phyloP scores from a whole-genome alignment of 2,888 invertebrate species.

The Platycnemis pennipes region DNA sequence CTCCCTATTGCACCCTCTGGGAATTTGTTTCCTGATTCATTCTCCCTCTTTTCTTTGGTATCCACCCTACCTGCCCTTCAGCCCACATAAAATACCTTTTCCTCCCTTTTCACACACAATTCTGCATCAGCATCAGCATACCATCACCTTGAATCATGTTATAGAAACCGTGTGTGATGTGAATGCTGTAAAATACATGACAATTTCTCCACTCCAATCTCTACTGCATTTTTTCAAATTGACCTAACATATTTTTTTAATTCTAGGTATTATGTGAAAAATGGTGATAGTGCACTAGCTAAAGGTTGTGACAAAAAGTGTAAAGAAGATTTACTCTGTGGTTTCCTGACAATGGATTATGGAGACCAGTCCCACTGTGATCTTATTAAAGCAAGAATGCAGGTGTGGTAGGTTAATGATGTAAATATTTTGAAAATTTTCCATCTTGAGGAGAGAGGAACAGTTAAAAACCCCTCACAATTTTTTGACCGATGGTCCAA shows the following conservation, averaged over 20 bases:
- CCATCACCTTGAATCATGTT: too few relatives aligned
- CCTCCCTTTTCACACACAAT: too few relatives aligned
- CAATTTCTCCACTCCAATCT: too few relatives aligned
- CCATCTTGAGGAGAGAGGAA: not conserved
- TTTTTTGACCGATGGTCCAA: not conserved
- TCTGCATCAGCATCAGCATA: too few relatives aligned
- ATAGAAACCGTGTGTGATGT: too few relatives aligned
- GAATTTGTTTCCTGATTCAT: too few relatives aligned
- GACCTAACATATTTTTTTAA: not conserved
- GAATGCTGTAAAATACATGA: too few relatives aligned
- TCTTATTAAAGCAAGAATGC: conserved; percentile 66
- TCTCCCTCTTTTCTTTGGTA: too few relatives aligned
- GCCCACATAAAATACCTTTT: too few relatives aligned
- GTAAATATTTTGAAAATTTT: not conserved
- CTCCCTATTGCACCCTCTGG: too few relatives aligned
- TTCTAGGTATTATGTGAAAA: conserved; percentile 74
- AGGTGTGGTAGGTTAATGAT: conserved; percentile 34
- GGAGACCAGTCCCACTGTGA: conserved; percentile 72
- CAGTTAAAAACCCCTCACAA: not conserved
- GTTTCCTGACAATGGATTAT: conserved; percentile 72
- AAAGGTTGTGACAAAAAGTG: conserved; percentile 76
- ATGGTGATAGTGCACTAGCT: conserved; percentile 73
- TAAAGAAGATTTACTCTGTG: conserved; percentile 75
- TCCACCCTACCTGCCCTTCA: too few relatives aligned
- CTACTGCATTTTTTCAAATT: not conserved